Conservation (phyloP, 30 jellyfish, hydroid and myxozoan species). For the Pelagia noctiluca region DNA sequence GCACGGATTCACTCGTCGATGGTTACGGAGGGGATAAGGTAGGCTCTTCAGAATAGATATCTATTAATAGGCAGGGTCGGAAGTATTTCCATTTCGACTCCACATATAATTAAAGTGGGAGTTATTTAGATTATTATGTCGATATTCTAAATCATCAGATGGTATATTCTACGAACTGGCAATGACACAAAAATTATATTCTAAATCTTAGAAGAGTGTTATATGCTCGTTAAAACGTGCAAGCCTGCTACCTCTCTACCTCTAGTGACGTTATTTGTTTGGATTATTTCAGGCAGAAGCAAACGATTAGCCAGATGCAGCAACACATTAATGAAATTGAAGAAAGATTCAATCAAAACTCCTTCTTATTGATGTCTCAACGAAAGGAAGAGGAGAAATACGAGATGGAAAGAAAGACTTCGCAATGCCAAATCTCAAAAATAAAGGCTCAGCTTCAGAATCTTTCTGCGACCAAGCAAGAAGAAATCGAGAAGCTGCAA, state of each 20-base stretch:
- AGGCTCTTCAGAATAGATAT: too few species aligned
- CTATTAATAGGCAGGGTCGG: too few species aligned
- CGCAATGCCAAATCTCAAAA: conserved; percentile 63
- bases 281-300: conserved; percentile 46
- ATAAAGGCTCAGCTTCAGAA: conserved; percentile 78
- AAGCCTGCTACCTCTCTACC: not conserved
- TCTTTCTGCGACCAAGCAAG: conserved; percentile 50
- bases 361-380: conserved; percentile 36
- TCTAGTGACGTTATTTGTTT: not conserved
- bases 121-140: too few species aligned
- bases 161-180: too few species aligned
- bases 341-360: conserved; percentile 56
- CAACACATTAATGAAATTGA: conserved; percentile 47
- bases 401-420: conserved; percentile 45
- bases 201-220: too few species aligned
- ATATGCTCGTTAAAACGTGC: too few species aligned
- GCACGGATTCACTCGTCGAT: too few species aligned
- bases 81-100: too few species aligned
- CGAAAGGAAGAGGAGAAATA: conserved; percentile 49
- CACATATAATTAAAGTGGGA: too few species aligned
- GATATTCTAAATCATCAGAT: too few species aligned
- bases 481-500: conserved; percentile 78
- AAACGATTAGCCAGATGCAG: conserved; percentile 60
- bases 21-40: too few species aligned
- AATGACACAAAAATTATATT: too few species aligned